These are phyloP conservation scores for Puntigrus tetrazona DNA, from an alignment of 2,113 vertebrate species.

Conservation along the genomic window DNA sequence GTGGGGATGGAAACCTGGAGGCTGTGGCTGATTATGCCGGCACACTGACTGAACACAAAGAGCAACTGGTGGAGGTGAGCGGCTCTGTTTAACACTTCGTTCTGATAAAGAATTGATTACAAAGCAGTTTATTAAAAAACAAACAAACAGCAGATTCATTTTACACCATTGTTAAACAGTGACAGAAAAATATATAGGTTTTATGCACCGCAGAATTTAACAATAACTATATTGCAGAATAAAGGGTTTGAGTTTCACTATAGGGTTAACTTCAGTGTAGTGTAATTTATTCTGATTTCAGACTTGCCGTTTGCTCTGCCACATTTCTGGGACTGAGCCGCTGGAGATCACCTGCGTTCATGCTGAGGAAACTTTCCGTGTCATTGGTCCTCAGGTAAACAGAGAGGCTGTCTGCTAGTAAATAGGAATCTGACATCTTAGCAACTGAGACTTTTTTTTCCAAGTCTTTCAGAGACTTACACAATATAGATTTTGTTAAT, in stretches of 20 bases:
- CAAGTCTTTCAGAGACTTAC: not conserved
- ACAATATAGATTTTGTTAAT: not conserved
- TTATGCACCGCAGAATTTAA: not conserved
- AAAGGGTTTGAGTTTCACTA: not conserved
- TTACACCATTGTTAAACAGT: too few species aligned
- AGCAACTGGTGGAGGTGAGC: constrained; percentile 93
- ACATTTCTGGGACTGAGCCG: constrained; percentile 93
- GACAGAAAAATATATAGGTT: too few species aligned
- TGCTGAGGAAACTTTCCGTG: constrained; percentile 95
- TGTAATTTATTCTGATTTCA: constrained; percentile 61
- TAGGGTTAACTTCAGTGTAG: not conserved
- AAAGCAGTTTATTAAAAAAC: not conserved
- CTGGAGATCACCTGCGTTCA: constrained; percentile 96
- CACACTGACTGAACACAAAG: constrained; percentile 93
- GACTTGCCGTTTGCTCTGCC: constrained; percentile 90
- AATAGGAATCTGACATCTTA: not conserved
- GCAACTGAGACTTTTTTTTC: not conserved
- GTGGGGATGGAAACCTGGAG: constrained; percentile 92
- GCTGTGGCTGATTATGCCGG: constrained; percentile 87
- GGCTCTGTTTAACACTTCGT: constrained; percentile 67
- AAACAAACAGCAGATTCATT: constrained; percentile 8
- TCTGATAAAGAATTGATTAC: not conserved
- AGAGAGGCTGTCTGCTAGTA: not conserved
- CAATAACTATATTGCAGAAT: not conserved
- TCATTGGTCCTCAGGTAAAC: constrained; percentile 94